phyloP scores from a whole-genome alignment of 2,888 invertebrate species.

The Melinaea marsaeus region DNA sequence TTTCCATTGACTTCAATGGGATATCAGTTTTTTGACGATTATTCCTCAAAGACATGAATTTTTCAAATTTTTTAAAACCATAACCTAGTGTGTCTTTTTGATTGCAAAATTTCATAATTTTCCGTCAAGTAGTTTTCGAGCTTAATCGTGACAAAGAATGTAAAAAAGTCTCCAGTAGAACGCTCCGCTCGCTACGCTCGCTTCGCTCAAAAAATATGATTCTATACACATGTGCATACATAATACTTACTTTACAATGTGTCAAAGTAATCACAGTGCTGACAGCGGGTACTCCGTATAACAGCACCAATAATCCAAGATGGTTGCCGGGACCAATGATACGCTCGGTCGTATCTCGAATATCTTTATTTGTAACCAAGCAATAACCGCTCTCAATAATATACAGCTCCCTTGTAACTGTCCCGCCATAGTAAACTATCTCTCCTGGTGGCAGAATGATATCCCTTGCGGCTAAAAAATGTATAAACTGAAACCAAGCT shows the following conservation, averaged over 20 bases:
- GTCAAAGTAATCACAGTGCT: conserved; percentile 71
- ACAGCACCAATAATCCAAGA: conserved; percentile 66
- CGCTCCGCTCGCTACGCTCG: too few relatives aligned
- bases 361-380: conserved; percentile 55
- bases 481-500: not conserved
- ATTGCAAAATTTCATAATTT: too few relatives aligned
- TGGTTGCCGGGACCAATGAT: conserved; percentile 69
- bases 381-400: conserved; percentile 75
- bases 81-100: too few relatives aligned
- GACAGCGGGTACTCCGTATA: conserved; percentile 70
- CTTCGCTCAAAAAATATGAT: too few relatives aligned
- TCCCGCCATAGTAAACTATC: conserved; percentile 74
- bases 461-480: conserved; percentile 55
- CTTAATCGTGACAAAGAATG: too few relatives aligned
- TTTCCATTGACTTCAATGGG: too few relatives aligned
- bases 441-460: conserved; percentile 73
- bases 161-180: too few relatives aligned
- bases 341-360: conserved; percentile 51
- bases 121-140: too few relatives aligned
- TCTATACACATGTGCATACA: conserved; percentile 23
- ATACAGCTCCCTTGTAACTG: conserved; percentile 71
- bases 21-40: too few relatives aligned
- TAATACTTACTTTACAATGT: conserved; percentile 66
- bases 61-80: too few relatives aligned
- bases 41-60: too few relatives aligned